Evolutionary conservation across 2,113 vertebrate species (phyloP).

Genomic region (Ailuropoda melanoleuca): DNA sequence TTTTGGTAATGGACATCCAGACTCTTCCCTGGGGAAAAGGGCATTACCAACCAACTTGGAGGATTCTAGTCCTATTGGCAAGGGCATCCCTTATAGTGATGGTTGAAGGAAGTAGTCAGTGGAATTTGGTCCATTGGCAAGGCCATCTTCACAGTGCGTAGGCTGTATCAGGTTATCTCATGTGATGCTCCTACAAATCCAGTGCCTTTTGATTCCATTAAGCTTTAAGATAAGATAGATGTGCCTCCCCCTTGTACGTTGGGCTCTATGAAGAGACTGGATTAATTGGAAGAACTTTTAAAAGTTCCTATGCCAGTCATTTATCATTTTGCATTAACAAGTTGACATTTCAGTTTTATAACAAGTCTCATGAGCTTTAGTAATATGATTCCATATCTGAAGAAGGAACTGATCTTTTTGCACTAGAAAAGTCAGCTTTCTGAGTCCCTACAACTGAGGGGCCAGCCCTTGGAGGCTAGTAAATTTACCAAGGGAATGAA

Average conservation of each 20-base stretch:
- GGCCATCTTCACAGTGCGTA: neutral
- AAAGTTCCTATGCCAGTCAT: conserved; percentile 16
- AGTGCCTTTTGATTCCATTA: neutral
- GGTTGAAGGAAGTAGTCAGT: neutral
- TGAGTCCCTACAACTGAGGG: neutral
- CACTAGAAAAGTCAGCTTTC: conserved; percentile 14
- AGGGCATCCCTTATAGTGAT: neutral
- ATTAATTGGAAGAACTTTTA: conserved; percentile 57
- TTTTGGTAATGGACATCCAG: neutral
- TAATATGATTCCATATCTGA: conserved; percentile 22
- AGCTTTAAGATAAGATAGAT: conserved; percentile 6
- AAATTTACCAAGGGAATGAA: neutral
- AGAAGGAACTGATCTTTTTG: neutral
- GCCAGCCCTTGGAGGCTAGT: neutral
- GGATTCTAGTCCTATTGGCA: neutral
- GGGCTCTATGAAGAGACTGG: neutral
- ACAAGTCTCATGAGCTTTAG: conserved; percentile 57
- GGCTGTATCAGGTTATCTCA: neutral
- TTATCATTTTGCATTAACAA: conserved; percentile 65
- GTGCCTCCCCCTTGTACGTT: neutral
- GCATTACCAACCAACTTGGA: neutral
- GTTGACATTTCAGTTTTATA: conserved; percentile 56
- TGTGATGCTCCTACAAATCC: neutral
- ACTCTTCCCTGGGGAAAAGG: neutral
- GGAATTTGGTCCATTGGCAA: neutral